Base-by-base conservation (phyloP, 2,888 invertebrate species). In the Tachina grossa region DNA sequence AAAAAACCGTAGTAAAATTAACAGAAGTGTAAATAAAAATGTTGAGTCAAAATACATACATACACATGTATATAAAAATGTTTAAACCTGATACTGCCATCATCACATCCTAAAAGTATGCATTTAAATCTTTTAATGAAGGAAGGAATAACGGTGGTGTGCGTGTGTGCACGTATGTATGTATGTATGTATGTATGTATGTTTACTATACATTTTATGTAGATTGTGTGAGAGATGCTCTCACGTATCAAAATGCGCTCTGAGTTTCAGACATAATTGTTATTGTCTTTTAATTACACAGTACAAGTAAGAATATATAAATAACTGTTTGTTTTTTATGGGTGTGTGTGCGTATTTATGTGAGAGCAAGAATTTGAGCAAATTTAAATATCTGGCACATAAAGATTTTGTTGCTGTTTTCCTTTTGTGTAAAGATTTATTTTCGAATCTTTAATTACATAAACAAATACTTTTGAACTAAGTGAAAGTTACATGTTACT, bases 211-310 rank as follows among this genome's bases (percentile, higher is more conserved):
- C 31, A 31, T 31, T 31, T 31, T 31, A 9, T 61, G 4, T 39
- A 6, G 13, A 8, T 8, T 59, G n/a, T 11, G 41, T 13, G 22
- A 57, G 47, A 59, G 47, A 19, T 31, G 22, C 8, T 22, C 13
- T 49, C 68, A 68, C 57, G 19, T 66, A 10, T 49, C 14, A 1
- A 66, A 66, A 47, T 66, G 57, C 14, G 16, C 14, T 45, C 45
- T 69, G 22, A 53, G 13, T 11, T 53, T 69, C 16, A 53, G 19
- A 71, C 31, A 71, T 71, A 53, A 53, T 71, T 63, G 63, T 45
- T 63, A 71, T 79, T 63, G 63, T 63, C 78, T 63, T 63, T 9
- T 71, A 71, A 79, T 71, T 79, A 71, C 63, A 63, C 43, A 14
- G 9, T 14, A 53, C 9, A 63, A 79, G 45, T 31, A 31, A 19